Evolutionary conservation across 2,888 invertebrate genomes (phyloP), one percentile per base, ranked within the genome.

Genomic region (Campopleginae sp.): DNA sequence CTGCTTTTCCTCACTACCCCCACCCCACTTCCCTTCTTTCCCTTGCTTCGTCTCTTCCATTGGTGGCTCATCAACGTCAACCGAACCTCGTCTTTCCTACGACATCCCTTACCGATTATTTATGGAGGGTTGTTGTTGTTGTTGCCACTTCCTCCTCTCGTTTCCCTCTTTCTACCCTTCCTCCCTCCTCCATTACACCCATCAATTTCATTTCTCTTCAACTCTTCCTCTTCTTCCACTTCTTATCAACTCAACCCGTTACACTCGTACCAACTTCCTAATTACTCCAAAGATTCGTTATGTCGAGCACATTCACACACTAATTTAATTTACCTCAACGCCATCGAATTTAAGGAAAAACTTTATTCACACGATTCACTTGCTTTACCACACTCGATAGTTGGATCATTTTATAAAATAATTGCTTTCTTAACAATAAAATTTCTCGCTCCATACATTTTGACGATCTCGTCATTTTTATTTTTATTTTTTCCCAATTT

Each of bases 1-100:
- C 27, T 61, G 58, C 61, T 31, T 86, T 58, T 19, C 31, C 58
- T n/a, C 33, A 19, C 5, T 27, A n/a, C n/a, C 31, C n/a, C 14
- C 66, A 70, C 75, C 81, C 81, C 71, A 10, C 14, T 31, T 51
- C 71, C 82, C 42, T 66, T 76, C 74, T 51, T 14, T 7, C 63
- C 72, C 48, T 54, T 68, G 63, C 74, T 54, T 65, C 89, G 86
- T 87, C 74, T 77, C 74, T 54, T 71, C 78, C 79, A 82, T 79
- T 76, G 82, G 72, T 82, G 76, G 77, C 85, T 84, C 86, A 85
- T 86, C 87, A 86, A 78, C 83, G 85, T 85, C 86, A 86, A 54
- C 78, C 82, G 58, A 68, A 68, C 14, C n/a, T 68, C 17, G 61
- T 82, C 80, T 78, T 65, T 78, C 68, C 72, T 72, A 70, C 81